phyloP scores from a whole-genome alignment of 2,113 vertebrate species.

The Archilochus colubris region DNA sequence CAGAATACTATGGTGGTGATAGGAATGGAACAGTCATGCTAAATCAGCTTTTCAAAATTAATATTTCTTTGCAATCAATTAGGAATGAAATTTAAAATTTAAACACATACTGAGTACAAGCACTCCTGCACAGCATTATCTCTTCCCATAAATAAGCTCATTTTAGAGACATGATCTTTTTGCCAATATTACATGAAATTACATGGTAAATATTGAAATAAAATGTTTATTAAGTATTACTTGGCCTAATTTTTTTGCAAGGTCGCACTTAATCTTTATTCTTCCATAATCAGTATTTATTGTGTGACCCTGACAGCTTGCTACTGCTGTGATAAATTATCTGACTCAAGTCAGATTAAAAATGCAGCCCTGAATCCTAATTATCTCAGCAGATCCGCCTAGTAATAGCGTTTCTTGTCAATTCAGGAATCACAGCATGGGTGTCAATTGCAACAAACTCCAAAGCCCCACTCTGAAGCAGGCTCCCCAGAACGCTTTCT shows the following conservation, averaged over 20 bases:
- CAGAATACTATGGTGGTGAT: slow-evolving; percentile 59
- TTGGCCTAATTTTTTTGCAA: slow-evolving; percentile 76
- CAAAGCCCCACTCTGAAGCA: slow-evolving; percentile 43
- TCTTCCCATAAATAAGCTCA: slow-evolving; percentile 62
- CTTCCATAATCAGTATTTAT: slow-evolving; percentile 86
- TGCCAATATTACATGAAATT: slow-evolving; percentile 77
- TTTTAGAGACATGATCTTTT: slow-evolving; percentile 73
- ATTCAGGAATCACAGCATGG: slow-evolving; percentile 81
- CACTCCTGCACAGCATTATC: background rate
- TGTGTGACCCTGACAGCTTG: slow-evolving; percentile 84
- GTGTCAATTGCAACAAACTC: slow-evolving; percentile 76
- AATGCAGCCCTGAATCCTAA: slow-evolving; percentile 84
- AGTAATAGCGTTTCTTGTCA: slow-evolving; percentile 83
- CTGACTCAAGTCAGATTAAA: slow-evolving; percentile 84
- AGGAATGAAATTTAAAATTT: slow-evolving; percentile 51
- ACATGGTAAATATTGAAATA: slow-evolving; percentile 78
- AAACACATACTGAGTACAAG: slow-evolving; percentile 27
- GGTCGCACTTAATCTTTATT: slow-evolving; percentile 85
- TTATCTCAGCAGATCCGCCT: slow-evolving; percentile 82
- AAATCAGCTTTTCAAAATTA: slow-evolving; percentile 74
- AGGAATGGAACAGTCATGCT: slow-evolving; percentile 33
- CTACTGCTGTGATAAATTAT: slow-evolving; percentile 87
- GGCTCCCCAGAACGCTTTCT: slow-evolving; percentile 77
- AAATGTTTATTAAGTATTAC: slow-evolving; percentile 71
- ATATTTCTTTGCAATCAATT: slow-evolving; percentile 67